A percentile compares a stretch with the other conserved stretches of the same genome.
Evolutionary conservation across 2,113 vertebrate genomes (phyloP).

Genomic region (Tachuris rubrigastra): DNA sequence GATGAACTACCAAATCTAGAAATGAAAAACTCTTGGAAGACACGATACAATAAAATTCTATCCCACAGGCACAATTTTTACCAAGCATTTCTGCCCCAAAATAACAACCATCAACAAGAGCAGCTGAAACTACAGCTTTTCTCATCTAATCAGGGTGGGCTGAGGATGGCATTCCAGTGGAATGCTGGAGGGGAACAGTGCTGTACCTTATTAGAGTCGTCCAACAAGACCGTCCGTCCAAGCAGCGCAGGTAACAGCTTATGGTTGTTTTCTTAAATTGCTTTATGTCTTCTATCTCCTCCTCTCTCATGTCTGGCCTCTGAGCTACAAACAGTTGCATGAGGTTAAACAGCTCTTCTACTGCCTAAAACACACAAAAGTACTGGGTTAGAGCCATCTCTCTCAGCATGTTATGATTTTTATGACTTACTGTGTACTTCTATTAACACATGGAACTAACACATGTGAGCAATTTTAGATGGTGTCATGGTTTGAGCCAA

Average conservation of each 20-base stretch:
- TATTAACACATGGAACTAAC: neutral
- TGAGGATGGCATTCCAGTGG: neutral
- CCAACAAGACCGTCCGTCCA: constrained; percentile 99
- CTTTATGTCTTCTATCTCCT: constrained; percentile 94
- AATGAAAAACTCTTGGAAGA: neutral
- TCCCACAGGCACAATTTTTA: neutral
- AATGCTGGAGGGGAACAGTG: neutral
- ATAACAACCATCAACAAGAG: neutral
- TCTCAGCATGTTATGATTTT: neutral
- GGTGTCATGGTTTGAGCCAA: too few species aligned
- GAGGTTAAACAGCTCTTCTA: constrained; percentile 97
- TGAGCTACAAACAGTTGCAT: constrained; percentile 99
- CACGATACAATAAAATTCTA: accelerated
- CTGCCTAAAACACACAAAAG: constrained; percentile 79
- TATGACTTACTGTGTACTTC: neutral
- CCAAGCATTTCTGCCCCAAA: neutral
- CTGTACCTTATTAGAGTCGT: constrained; percentile 96
- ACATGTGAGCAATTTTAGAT: neutral
- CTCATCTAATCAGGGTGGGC: neutral
- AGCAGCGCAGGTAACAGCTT: constrained; percentile 97
- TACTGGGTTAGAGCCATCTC: neutral
- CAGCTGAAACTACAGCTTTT: neutral
- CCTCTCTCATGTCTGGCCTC: constrained; percentile 94
- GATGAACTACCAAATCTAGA: neutral
- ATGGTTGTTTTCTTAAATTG: constrained; percentile 99